These are phyloP conservation scores for Syrrhaptes paradoxus DNA, from an alignment of 2,113 vertebrate genomes.

Conservation along the genomic window DNA sequence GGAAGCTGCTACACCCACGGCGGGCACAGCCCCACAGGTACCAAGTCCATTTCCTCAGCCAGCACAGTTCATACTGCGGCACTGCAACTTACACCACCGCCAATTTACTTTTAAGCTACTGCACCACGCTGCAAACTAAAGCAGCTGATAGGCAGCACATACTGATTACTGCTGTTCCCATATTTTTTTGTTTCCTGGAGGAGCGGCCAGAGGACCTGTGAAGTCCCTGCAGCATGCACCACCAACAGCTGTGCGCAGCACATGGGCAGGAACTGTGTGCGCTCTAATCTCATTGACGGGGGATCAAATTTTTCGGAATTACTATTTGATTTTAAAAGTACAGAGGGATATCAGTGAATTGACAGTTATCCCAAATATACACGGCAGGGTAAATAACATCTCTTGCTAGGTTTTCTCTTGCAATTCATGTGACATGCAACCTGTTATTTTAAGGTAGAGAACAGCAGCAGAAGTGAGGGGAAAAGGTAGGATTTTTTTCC, in stretches of 20 bases:
- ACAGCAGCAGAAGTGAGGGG: not conserved
- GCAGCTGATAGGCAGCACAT: not conserved
- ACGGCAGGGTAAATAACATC: not conserved
- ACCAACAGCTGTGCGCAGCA: not conserved
- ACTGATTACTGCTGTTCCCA: accelerated
- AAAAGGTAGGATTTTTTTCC: not conserved
- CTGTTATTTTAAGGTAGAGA: not conserved
- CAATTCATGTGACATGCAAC: not conserved
- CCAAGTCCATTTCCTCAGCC: not conserved
- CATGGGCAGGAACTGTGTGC: accelerated
- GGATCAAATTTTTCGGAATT: not conserved
- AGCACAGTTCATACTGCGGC: not conserved
- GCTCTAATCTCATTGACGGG: not conserved
- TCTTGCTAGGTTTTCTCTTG: not conserved
- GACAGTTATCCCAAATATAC: not conserved
- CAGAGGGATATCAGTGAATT: not conserved
- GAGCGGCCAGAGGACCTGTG: not conserved
- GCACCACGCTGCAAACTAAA: not conserved
- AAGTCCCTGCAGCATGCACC: not conserved
- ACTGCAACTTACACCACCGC: not conserved
- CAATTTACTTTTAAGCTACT: not conserved
- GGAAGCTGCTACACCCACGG: conserved; percentile 22
- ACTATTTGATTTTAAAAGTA: not conserved
- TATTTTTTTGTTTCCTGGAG: not conserved
- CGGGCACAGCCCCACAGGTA: not conserved